Base-by-base conservation (phyloP, 2,113 vertebrate species). In the Cyanoramphus novaezelandiae region DNA sequence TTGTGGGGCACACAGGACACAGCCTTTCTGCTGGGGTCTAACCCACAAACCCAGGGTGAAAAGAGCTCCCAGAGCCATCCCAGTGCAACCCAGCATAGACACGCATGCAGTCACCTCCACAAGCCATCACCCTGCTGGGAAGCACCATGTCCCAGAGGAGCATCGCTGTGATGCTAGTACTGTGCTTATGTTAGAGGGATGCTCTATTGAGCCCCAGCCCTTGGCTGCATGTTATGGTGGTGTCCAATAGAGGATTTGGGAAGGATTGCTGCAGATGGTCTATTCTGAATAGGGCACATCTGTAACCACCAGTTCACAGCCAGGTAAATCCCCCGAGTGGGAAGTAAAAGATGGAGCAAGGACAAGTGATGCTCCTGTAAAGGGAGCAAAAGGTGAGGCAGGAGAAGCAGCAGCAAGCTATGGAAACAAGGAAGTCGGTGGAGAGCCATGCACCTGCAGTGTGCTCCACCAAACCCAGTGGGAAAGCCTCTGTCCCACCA, bases 391-490 rank as follows among this genome's bases (percentile, higher is more conserved):
- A 88, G 37, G 75, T 15, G 85, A 88, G 87, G 85, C 20, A 39
- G 78, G 27, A 82, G 75, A 53, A 93, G 64, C 92, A 79, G 93
- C 69, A 84, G 82, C 84, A 67, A 92, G 68, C 71, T 49, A 49
- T 82, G 86, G 88, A 76, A 86, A 70, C 5, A 7, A 92, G 92
- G 60, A 19, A 39, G 43, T 39, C 0, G 0, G 68, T 5, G 33
- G 83, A 82, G 87, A 60, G 84, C 81, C 44, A 18, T 31, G 59
- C 49, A 23, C 0, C 1, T 31, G 65, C 74, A 3, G 2, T 13
- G 3, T 47, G 75, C 47, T 75, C 80, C 3, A 5, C 76, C 55
- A 70, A 65, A 81, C 25, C 5, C 6, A 28, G 44, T 1, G 14
- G 52, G 39, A 86, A 69, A 82, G 12, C 13, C 29, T 65, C 57